Percentiles rank a stretch among this genome's conserved stretches.
phyloP scores from a whole-genome alignment of 2,888 invertebrate species.

The Eumacrocentrus americanus region DNA sequence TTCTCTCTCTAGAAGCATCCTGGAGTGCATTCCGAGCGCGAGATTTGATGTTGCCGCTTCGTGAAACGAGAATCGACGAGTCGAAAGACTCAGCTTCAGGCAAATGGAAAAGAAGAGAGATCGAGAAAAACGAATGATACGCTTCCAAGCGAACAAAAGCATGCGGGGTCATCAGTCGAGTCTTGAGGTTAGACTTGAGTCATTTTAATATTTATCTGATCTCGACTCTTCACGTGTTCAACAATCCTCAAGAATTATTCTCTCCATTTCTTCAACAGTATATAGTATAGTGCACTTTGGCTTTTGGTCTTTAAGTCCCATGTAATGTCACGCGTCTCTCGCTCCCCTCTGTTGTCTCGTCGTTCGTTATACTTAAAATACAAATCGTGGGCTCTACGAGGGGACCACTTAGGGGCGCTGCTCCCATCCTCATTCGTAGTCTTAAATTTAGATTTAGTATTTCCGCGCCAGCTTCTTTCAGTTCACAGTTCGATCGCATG shows the following conservation, averaged over 20 bases:
- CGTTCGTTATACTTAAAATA: slow-evolving; percentile 25
- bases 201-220: slow-evolving; percentile 31
- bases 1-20: neutral
- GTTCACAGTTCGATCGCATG: slow-evolving; percentile 33
- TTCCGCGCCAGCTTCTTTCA: slow-evolving; percentile 35
- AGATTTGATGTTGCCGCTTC: slow-evolving; percentile 15
- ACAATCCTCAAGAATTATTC: neutral
- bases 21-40: slow-evolving; percentile 12
- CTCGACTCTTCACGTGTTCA: neutral
- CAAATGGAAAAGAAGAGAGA: slow-evolving; percentile 10
- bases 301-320: neutral
- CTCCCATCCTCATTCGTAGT: slow-evolving; percentile 24
- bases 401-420: slow-evolving; percentile 23
- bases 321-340: neutral
- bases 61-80: slow-evolving; percentile 17
- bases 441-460: slow-evolving; percentile 55
- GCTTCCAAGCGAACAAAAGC: no score
- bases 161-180: slow-evolving; percentile 7
- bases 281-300: no score
- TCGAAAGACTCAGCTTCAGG: neutral
- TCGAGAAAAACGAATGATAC: no score
- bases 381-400: slow-evolving; percentile 4
- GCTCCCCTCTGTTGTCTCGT: slow-evolving; percentile 10
- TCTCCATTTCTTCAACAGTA: no score
- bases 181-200: no score